Conservation (phyloP, 2,113 vertebrate species). For the Gadus macrocephalus region DNA sequence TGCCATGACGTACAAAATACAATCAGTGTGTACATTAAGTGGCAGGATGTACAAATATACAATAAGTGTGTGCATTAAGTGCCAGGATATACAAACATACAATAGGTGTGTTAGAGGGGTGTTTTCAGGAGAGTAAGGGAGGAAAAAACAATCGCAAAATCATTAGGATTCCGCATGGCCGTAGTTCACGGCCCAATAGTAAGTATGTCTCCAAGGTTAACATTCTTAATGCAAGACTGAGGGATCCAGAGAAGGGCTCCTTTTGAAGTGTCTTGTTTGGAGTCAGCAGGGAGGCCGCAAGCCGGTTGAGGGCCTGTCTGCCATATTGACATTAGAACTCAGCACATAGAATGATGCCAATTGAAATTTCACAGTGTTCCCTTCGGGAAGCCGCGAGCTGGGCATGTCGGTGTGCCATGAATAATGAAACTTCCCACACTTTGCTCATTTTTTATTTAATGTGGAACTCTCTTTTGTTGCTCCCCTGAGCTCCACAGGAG, state of each 20-base stretch:
- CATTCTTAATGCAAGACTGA: constrained; percentile 77
- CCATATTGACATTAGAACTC: constrained; percentile 79
- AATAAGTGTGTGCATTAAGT: too few relatives aligned
- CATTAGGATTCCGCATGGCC: constrained; percentile 69
- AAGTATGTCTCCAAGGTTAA: constrained; percentile 78
- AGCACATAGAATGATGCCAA: constrained; percentile 77
- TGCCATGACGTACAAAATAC: too few relatives aligned
- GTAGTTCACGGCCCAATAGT: constrained; percentile 54
- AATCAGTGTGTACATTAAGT: too few relatives aligned
- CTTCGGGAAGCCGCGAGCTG: constrained; percentile 68
- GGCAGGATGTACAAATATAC: too few relatives aligned
- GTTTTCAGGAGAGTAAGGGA: too few relatives aligned
- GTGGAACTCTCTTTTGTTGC: constrained; percentile 73
- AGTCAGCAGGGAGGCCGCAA: constrained; percentile 72
- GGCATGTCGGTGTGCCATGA: constrained; percentile 72
- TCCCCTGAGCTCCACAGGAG: constrained; percentile 56
- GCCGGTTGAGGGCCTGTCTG: constrained; percentile 65
- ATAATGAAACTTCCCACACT: constrained; percentile 72
- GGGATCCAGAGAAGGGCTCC: constrained; percentile 68
- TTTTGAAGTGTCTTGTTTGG: constrained; percentile 75
- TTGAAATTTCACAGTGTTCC: constrained; percentile 77
- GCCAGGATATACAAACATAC: too few relatives aligned
- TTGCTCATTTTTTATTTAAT: constrained; percentile 75
- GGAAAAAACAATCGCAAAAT: constrained; percentile 7
- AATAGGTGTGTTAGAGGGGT: too few relatives aligned